A percentile compares a stretch with the other conserved stretches of the same genome.
Conservation (phyloP, 1,140 invertebrate genomes). For the Agraylea sexmaculata region DNA sequence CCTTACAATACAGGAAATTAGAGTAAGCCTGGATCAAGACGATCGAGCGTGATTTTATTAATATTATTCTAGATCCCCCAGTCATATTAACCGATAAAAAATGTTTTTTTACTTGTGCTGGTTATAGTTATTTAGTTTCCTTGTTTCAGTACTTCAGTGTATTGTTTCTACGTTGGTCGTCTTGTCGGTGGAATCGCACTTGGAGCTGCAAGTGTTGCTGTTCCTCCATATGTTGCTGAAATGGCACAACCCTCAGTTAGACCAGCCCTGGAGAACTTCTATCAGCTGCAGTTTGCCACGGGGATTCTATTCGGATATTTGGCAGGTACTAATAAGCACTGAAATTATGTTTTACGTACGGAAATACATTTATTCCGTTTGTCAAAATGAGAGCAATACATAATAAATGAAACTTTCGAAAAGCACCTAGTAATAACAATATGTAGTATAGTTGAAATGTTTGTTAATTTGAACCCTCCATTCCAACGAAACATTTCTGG, state of each 20-base stretch:
- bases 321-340: slow-evolving; percentile 36
- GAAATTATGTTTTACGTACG: not conserved
- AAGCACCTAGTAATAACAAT: too few relatives aligned
- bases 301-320: slow-evolving; percentile 52
- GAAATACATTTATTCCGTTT: not conserved
- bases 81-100: too few relatives aligned
- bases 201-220: slow-evolving; percentile 50
- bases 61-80: too few relatives aligned
- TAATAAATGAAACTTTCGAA: too few relatives aligned
- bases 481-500: too few relatives aligned
- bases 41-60: too few relatives aligned
- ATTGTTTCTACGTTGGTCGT: slow-evolving; percentile 45
- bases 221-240: slow-evolving; percentile 53
- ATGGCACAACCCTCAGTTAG: slow-evolving; percentile 49
- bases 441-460: too few relatives aligned
- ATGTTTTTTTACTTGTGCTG: too few relatives aligned
- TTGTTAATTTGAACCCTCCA: too few relatives aligned
- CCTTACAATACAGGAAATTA: too few relatives aligned
- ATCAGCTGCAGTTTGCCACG: slow-evolving; percentile 52
- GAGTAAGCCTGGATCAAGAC: too few relatives aligned
- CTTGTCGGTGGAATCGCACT: slow-evolving; percentile 50
- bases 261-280: slow-evolving; percentile 51
- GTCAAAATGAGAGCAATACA: not conserved
- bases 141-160: slow-evolving; percentile 29
- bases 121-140: slow-evolving; percentile 6